Percentiles rank a stretch among this genome's conserved stretches.
Evolutionary conservation across 2,888 invertebrate species (phyloP).

Genomic region (Gibbula magus): DNA sequence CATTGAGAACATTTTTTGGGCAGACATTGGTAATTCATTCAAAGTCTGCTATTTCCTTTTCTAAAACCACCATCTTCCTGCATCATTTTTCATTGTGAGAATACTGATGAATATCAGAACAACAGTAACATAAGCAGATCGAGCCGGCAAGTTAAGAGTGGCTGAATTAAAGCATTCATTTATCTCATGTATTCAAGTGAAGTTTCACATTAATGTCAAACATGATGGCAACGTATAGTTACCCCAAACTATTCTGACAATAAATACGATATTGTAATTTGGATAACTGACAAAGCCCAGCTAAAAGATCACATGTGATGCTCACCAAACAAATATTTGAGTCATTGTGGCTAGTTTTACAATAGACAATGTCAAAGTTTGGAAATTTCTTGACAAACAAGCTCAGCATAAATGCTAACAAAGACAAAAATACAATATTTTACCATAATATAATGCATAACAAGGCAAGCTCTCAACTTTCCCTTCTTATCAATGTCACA

Average conservation of each 20-base stretch:
- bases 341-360: constrained; percentile 13
- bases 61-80: background rate
- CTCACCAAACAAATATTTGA: constrained; percentile 11
- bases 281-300: constrained; percentile 7
- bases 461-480: background rate
- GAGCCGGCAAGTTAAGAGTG: background rate
- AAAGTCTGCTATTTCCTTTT: constrained; percentile 5
- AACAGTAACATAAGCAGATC: background rate
- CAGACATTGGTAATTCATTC: constrained; percentile 9
- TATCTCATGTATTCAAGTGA: constrained; percentile 4
- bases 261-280: constrained; percentile 13
- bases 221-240: constrained; percentile 6
- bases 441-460: constrained; percentile 12
- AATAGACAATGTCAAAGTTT: constrained; percentile 1
- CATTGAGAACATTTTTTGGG: constrained; percentile 5
- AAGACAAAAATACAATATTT: background rate
- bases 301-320: background rate
- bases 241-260: constrained; percentile 15
- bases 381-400: constrained; percentile 12
- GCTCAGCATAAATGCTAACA: constrained; percentile 11
- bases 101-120: background rate
- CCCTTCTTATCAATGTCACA: constrained; percentile 8
- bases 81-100: background rate
- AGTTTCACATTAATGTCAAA: constrained; percentile 11
- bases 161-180: constrained; percentile 4